Conservation (phyloP, 2,113 vertebrate species). For the Hystrix cristata region DNA sequence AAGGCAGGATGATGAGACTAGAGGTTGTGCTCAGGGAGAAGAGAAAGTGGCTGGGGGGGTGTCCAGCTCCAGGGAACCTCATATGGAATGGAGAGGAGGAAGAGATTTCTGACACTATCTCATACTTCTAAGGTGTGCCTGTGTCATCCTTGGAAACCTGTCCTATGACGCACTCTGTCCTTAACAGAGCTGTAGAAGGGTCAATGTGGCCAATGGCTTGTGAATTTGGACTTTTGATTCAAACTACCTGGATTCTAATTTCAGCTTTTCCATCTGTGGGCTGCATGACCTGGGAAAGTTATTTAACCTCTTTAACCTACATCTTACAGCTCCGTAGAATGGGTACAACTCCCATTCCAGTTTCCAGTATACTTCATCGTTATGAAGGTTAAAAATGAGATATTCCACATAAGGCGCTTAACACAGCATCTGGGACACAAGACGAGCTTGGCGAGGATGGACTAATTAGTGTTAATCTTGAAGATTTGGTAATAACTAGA, state of each 20-base stretch:
- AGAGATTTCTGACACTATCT: background rate
- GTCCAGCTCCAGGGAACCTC: background rate
- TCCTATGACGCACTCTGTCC: background rate
- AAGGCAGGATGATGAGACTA: background rate
- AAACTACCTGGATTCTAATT: background rate
- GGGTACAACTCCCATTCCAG: background rate
- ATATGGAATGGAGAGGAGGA: background rate
- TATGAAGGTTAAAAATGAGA: background rate
- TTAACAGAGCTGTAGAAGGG: background rate
- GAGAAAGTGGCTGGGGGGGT: background rate
- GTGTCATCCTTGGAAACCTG: background rate
- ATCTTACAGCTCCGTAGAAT: background rate
- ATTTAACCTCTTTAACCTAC: background rate
- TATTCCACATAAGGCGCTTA: background rate
- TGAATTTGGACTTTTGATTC: background rate
- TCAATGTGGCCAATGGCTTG: fast-evolving
- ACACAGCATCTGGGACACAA: background rate
- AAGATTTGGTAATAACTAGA: background rate
- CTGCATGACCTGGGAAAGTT: background rate
- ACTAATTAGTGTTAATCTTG: background rate
- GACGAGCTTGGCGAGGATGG: background rate
- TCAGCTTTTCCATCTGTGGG: background rate
- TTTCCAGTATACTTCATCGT: background rate
- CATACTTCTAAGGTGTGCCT: background rate
- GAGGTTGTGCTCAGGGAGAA: no score